These are phyloP conservation scores for Cotesia typhae DNA, from an alignment of 1,140 invertebrate genomes.

Conservation along the genomic window DNA sequence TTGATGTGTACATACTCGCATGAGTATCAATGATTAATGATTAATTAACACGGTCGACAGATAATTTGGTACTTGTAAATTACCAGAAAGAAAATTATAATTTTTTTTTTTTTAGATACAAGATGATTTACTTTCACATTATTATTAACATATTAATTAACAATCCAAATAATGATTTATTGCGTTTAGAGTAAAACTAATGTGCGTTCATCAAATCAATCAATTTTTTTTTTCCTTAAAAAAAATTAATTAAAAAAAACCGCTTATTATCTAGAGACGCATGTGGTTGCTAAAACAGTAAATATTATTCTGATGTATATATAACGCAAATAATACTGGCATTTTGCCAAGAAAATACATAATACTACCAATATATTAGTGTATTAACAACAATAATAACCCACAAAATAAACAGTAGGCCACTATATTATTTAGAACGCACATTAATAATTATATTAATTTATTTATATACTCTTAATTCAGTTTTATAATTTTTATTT, in stretches of 20 bases:
- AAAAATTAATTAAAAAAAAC: background rate
- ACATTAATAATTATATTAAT: conserved; percentile 10
- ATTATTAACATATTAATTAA: background rate
- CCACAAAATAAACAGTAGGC: conserved; percentile 18
- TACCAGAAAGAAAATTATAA: background rate
- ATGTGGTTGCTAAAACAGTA: background rate
- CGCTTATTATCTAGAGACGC: too few species aligned
- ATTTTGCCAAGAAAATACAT: background rate
- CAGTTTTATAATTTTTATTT: background rate
- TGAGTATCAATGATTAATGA: background rate
- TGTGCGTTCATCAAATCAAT: conserved; percentile 20
- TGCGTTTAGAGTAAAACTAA: background rate
- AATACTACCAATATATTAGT: background rate
- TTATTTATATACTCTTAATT: too few species aligned
- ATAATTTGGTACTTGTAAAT: background rate
- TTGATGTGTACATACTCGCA: background rate
- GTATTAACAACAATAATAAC: conserved; percentile 19
- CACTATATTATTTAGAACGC: conserved; percentile 17
- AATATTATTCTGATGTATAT: background rate
- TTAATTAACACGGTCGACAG: background rate
- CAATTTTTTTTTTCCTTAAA: conserved; percentile 11
- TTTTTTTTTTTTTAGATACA: background rate
- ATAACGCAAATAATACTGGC: conserved; percentile 8
- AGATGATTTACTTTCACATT: background rate
- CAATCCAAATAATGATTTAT: conserved; percentile 30